These are phyloP conservation scores for Andrena minutula DNA, from an alignment of 2,888 invertebrate species.

Conservation along the genomic window DNA sequence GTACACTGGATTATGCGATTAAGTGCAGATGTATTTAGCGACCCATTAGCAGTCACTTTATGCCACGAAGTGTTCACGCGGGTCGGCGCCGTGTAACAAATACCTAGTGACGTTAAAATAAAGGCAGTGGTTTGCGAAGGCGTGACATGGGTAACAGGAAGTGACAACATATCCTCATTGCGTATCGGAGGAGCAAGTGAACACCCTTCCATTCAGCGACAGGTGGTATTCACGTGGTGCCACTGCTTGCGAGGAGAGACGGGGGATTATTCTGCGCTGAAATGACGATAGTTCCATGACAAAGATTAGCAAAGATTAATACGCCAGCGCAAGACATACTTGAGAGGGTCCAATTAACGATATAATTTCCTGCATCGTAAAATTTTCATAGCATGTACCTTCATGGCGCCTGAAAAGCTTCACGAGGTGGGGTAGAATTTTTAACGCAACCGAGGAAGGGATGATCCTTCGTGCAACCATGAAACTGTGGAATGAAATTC, in stretches of 20 bases:
- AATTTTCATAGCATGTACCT: background rate
- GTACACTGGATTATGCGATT: slow-evolving; percentile 23
- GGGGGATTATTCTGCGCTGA: slow-evolving; percentile 12
- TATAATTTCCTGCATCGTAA: background rate
- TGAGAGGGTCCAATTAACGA: background rate
- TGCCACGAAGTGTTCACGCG: slow-evolving; percentile 26
- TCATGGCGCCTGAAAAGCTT: background rate
- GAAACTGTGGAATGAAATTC: too few relatives aligned
- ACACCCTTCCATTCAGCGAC: slow-evolving; percentile 36
- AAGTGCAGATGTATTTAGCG: slow-evolving; percentile 6
- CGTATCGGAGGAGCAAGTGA: slow-evolving; percentile 43
- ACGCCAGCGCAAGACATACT: background rate
- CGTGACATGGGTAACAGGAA: slow-evolving; percentile 72
- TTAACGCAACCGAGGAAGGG: background rate
- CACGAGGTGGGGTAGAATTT: background rate
- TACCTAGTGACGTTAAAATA: slow-evolving; percentile 46
- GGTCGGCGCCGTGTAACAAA: slow-evolving; percentile 28
- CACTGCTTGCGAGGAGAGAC: background rate
- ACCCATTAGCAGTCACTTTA: slow-evolving; percentile 40
- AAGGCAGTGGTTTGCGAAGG: slow-evolving; percentile 50
- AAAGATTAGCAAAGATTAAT: slow-evolving; percentile 15
- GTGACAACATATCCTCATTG: slow-evolving; percentile 75
- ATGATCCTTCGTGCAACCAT: too few relatives aligned
- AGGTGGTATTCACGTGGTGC: slow-evolving; percentile 45
- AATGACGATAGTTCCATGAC: background rate